These are phyloP conservation scores for Hydrolagus affinis DNA, from an alignment of 2,113 vertebrate genomes.

Conservation along the genomic window DNA sequence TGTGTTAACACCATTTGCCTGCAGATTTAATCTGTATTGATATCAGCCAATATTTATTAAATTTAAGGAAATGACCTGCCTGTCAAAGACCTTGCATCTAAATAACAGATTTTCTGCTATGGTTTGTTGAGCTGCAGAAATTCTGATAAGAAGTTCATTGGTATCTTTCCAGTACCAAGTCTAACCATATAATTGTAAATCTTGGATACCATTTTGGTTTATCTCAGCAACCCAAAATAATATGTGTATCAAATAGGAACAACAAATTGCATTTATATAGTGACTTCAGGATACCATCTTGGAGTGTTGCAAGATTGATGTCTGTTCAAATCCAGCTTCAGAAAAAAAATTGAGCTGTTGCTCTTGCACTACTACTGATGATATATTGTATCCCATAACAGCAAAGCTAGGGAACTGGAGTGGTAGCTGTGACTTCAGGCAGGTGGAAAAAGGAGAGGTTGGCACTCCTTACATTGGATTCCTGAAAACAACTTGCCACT, in stretches of 20 bases:
- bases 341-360: neutral
- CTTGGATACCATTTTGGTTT: too few species aligned
- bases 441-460: neutral
- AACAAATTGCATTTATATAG: too few species aligned
- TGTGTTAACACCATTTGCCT: neutral
- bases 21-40: neutral
- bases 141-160: neutral
- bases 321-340: neutral
- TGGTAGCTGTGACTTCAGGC: neutral
- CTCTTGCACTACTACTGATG: neutral
- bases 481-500: neutral
- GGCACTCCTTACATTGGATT: neutral
- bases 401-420: neutral
- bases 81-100: neutral
- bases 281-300: neutral
- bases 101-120: neutral
- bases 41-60: neutral
- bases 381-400: neutral
- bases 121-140: neutral
- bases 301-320: neutral
- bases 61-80: neutral
- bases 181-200: neutral
- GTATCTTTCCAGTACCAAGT: neutral
- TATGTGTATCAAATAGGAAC: too few species aligned
- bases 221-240: neutral